phyloP scores from a whole-genome alignment of 2,113 vertebrate species.

The Grammomys dolichurus region DNA sequence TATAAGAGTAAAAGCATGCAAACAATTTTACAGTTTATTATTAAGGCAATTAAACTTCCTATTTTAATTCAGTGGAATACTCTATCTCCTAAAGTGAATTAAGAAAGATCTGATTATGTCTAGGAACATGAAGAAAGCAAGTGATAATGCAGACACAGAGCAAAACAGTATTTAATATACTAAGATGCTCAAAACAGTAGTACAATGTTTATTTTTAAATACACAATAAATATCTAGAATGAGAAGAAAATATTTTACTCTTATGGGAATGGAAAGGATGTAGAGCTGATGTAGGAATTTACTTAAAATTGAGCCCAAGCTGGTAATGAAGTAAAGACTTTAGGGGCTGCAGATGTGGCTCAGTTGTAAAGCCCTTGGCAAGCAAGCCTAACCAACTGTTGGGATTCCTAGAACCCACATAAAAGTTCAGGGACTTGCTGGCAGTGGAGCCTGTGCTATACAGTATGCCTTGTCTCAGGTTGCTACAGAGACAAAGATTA shows the following conservation, averaged over 20 bases:
- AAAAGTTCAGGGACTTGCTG: neutral
- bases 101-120: neutral
- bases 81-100: slow-evolving; percentile 11
- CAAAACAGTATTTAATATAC: neutral
- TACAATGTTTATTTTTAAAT: neutral
- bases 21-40: neutral
- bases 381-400: neutral
- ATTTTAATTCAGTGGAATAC: neutral
- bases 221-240: neutral
- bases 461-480: no score
- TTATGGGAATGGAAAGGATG: neutral
- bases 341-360: neutral
- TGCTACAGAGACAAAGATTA: neutral
- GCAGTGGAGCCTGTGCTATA: neutral
- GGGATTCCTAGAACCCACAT: neutral
- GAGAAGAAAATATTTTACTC: neutral
- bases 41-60: slow-evolving; percentile 47
- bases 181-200: neutral
- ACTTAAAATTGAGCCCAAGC: neutral
- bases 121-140: neutral
- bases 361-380: neutral
- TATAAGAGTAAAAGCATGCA: neutral
- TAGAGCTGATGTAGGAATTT: slow-evolving; percentile 21
- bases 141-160: neutral
- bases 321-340: neutral